Base-by-base conservation (phyloP, 2,888 invertebrate genomes). In the Gastracanthus pulcherrimus region DNA sequence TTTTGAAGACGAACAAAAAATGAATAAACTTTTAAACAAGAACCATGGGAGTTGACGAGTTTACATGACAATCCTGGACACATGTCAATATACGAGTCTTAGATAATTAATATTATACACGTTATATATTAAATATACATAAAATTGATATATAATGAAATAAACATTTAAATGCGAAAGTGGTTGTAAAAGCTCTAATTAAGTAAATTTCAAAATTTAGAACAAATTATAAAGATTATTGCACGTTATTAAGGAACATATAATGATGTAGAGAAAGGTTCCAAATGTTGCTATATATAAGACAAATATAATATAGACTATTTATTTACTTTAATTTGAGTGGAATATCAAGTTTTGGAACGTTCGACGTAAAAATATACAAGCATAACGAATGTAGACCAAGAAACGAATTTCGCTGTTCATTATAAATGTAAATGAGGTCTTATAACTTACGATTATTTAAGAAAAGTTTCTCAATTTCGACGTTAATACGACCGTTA, bases 51-150 rank as follows among this genome's bases (percentile, higher is more conserved):
- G 64, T 78, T 51, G 75, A 72, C 62, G 48, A 80, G 77, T 83
- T 81, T 79, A 81, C 64, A 81, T 66, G 83, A 83, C 86, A 86
- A 86, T 86, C 86, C 82, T 83, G 83, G 82, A 86, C 83, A 80
- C 66, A 84, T 80, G 86, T 86, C 86, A 84, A 85, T 84, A 84
- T 83, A 82, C 75, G 72, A 71, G 69, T 82, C 64, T 82, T 79
- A 82, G 64, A 72, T 80, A 62, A 45, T 67, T 51, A 45, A 72
- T 70, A 75, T 66, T 78, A 75, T 71, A 78, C 41, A 75, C 67
- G 29, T 78, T 82, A 75, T 78, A 82, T 45, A 78, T 36, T 34
- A 66, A 66, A 76, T 76, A 78, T 76, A 74, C 31, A 71, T 34
- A 64, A 31, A 41, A 67, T 76, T 48, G 69, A 36, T 71, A 70